phyloP scores from a whole-genome alignment of 2,797 vertebrate species.

The Enoplosus armatus region DNA sequence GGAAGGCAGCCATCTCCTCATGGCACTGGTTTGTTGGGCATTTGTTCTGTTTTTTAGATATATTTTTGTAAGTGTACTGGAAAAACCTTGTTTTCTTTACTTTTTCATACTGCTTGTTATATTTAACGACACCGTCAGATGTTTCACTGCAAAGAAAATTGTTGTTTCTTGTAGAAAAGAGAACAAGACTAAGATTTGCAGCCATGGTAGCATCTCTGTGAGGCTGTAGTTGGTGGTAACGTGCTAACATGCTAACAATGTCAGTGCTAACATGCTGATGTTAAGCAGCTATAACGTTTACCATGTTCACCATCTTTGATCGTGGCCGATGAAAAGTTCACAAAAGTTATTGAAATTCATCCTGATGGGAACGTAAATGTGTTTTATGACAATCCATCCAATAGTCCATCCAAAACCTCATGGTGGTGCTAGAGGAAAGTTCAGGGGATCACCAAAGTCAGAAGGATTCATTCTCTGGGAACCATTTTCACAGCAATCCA shows the following conservation, averaged over 20 bases:
- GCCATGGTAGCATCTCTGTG: accelerated
- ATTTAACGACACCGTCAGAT: background rate
- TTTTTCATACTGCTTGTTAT: slow-evolving; percentile 13
- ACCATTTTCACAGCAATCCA: too few relatives aligned
- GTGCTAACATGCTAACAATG: background rate
- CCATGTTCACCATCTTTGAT: too few relatives aligned
- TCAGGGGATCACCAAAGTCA: background rate
- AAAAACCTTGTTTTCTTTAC: slow-evolving; percentile 7
- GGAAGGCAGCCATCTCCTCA: slow-evolving; percentile 1
- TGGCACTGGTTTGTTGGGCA: background rate
- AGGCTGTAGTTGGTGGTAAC: too few relatives aligned
- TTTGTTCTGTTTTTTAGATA: background rate
- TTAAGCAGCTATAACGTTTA: too few relatives aligned
- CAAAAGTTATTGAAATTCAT: too few relatives aligned
- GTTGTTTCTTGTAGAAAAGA: background rate
- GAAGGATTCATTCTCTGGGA: background rate
- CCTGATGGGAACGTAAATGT: background rate
- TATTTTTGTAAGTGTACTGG: background rate
- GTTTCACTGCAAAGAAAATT: slow-evolving; percentile 1
- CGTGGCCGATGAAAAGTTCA: too few relatives aligned
- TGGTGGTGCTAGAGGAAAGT: background rate
- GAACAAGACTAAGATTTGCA: background rate
- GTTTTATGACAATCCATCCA: too few relatives aligned
- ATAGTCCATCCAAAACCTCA: too few relatives aligned
- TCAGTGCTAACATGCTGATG: background rate